Percentiles rank a stretch among this genome's conserved stretches.
Evolutionary conservation across 2,113 vertebrate genomes (phyloP).

Genomic region (Dicentrarchus labrax): DNA sequence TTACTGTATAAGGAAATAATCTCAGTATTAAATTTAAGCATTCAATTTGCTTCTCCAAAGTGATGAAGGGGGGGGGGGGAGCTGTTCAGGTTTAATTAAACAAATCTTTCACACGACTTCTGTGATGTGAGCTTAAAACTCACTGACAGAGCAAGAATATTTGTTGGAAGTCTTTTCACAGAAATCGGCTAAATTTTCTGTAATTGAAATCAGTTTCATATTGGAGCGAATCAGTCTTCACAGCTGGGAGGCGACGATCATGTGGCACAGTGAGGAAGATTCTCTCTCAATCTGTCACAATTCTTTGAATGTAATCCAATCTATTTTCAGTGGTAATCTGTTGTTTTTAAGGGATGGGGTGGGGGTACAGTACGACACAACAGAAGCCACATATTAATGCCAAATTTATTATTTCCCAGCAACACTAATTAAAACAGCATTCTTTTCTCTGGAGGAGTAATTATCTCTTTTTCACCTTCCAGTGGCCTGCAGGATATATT

Average conservation of each 20-base stretch:
- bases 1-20: constrained; percentile 56
- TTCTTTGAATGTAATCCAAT: constrained; percentile 60
- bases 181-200: constrained; percentile 5
- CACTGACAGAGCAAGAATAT: constrained; percentile 13
- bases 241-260: constrained; percentile 3
- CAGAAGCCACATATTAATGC: constrained; percentile 33
- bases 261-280: constrained; percentile 2
- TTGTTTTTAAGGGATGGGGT: constrained; percentile 37
- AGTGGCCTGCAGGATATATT: constrained; percentile 18
- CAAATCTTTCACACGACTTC: constrained; percentile 56
- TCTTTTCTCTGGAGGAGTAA: constrained; percentile 33
- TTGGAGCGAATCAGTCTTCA: constrained; percentile 10
- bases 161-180: constrained; percentile 3
- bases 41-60: constrained; percentile 69
- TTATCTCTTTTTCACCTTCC: constrained; percentile 21
- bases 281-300: not conserved
- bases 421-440: constrained; percentile 38
- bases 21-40: constrained; percentile 59
- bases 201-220: constrained; percentile 25
- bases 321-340: constrained; percentile 60
- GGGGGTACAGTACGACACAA: constrained; percentile 1
- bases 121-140: constrained; percentile 29
- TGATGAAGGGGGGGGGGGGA: not conserved
- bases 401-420: constrained; percentile 36
- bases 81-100: constrained; percentile 72